Evolutionary conservation across 2,797 vertebrate species (phyloP), one percentile per base, ranked within the genome.

Genomic region (Pipistrellus kuhlii): DNA sequence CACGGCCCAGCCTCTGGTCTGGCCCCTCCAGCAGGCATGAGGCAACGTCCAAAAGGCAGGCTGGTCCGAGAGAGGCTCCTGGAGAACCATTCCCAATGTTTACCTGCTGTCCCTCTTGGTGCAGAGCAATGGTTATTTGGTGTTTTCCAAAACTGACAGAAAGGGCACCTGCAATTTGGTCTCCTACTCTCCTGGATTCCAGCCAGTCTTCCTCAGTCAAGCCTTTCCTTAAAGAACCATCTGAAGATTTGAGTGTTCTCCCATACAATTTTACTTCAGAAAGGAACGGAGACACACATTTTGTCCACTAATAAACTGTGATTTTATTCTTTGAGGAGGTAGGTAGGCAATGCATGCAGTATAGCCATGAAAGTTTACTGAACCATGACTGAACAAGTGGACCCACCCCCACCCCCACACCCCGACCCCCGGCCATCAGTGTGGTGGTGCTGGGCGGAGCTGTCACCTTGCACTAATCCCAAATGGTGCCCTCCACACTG

Each of bases 161-260:
- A 77, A 83, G 13, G 48, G 32, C n/a, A 6, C 5, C 10, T 85
- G 69, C 48, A 82, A n/a, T 73, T 85, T 8, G 10, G 8, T 82
- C 23, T 44, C 59, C 7, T n/a, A 59, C 83, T 84, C 59, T 87
- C 73, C 44, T 35, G 23, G 75, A 86, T 68, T 88, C 12, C 51
- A 88, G 80, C 46, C 30, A 62, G 14, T 84, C 53, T 27, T 90
- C 48, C 30, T 85, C 35, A 35, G 68, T 82, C 48, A 64, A 12
- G 9, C 20, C 17, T 9, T 85, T 87, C 91, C n/a, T 75, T 32
- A 18, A 85, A 82, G 35, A 64, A 72, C 92, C 41, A 38, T 84
- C 66, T 86, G 90, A 85, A 93, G 73, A 85, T 88, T 7, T 71
- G 72, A 15, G 12, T 84, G 10, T 68, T 66, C 38, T 93, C 75